These are phyloP conservation scores for Porites evermanni DNA, from an alignment of 92 coral and sea anemone genomes.

Conservation along the genomic window DNA sequence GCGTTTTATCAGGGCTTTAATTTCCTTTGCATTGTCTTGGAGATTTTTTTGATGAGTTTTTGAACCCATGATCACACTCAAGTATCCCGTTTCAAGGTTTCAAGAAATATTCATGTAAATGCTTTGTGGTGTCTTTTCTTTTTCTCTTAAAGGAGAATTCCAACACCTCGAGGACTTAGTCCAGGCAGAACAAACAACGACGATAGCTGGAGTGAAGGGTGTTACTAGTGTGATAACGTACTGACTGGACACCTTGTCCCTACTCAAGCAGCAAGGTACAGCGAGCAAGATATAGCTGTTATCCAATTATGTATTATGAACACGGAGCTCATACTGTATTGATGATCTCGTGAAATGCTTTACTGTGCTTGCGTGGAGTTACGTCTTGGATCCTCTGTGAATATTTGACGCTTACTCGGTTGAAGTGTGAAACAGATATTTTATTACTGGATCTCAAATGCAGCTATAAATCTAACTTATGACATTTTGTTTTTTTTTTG, in stretches of 20 bases:
- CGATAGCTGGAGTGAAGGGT: slow-evolving; percentile 80
- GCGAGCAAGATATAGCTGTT: background rate
- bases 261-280: background rate
- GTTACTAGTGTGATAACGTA: slow-evolving; percentile 38
- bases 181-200: slow-evolving; percentile 50
- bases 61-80: too few relatives aligned
- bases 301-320: too few relatives aligned
- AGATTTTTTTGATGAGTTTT: too few relatives aligned
- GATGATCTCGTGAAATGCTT: background rate
- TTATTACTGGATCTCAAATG: background rate
- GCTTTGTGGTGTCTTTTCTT: background rate
- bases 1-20: too few relatives aligned
- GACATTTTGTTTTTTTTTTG: background rate
- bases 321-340: background rate
- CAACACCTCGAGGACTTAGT: slow-evolving; percentile 59
- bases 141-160: slow-evolving; percentile 46
- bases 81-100: background rate
- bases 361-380: background rate
- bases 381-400: background rate
- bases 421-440: background rate
- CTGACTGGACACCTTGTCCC: background rate
- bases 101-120: too few relatives aligned
- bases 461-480: background rate
- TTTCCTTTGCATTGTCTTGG: too few relatives aligned
- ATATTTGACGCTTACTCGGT: background rate